Base-by-base conservation (phyloP, 64 coral and sea anemone genomes). In the Catalaphyllia jardinei region DNA sequence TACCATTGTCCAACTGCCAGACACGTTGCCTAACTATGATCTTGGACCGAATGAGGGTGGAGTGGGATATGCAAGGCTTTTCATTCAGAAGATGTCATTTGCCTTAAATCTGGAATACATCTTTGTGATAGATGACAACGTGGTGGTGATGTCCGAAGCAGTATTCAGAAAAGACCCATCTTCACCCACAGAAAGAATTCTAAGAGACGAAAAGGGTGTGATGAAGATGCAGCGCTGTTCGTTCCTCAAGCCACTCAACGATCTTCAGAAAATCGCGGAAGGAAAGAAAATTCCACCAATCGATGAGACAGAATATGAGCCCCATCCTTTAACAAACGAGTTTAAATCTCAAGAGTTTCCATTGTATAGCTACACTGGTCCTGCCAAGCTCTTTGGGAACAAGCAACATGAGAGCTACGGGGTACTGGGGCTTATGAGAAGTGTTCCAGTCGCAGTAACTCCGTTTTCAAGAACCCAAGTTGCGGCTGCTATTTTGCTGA, bases 61-160 rank as follows among this genome's bases (percentile, higher is more conserved):
- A 39, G 17, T 91, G 30, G 89, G 89, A n/a, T 91, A 76, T 73
- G 89, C 89, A 17, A 80, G 89, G 20, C 64, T 91, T 22, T 91
- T 91, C 30, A 91, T 91, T 63, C 89, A 91, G 52, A 84, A 91
- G 72, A 35, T 91, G 10, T 80, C 80, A 3, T 76, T 30, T 64
- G 31, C 29, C 14, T 38, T 91, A 46, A 86, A 91, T 19, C 64
- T 86, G 52, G 89, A 91, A 50, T 86, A 91, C 80, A n/a, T 86
- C 55, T 91, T 91, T 33, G 52, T 91, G 52, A 76, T 85, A 8
- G 89, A 91, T 39, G 30, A 60, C 29, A 76, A 61, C 51, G 59
- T 33, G 27, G 73, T 42, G 51, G 28, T 74, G 52, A 74, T 87
- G 73, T 60, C 52, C 7, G n/a, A 87, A 31, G 73, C 17, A 35